Evolutionary conservation across 2,797 vertebrate species (phyloP), one percentile per base, ranked within the genome.

Genomic region (Eremophila alpestris): DNA sequence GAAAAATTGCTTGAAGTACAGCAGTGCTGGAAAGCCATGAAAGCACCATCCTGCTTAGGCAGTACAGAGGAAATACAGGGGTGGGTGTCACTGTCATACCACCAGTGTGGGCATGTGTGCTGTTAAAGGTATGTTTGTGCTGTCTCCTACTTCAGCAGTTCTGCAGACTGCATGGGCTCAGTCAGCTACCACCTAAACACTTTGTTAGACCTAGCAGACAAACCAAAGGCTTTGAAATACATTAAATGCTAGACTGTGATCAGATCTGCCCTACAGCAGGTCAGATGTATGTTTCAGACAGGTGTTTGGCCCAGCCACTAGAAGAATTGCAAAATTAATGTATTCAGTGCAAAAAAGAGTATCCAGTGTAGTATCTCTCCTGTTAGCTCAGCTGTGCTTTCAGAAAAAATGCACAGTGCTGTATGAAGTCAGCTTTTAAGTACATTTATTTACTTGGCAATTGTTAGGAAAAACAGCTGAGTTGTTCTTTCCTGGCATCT

Each of bases 241-340:
- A n/a, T 29, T 29, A 67, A 68, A 36, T 40, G 48, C 87, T 82
- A 71, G 43, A 52, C 90, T 95, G 62, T 91, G 96, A 92, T 54
- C 96, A 94, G 46, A 91, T 96, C 59, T 93, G 89, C 80, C 90
- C 89, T 40, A 51, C 87, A 88, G 79, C 67, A 63, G n/a, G 59
- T 94, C 86, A 96, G 82, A 82, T 2, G 0, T 65, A 62, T 30
- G 27, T 27, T 74, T 34, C 74, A 77, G 82, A 62, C 73, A 67
- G 85, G 51, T 71, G 45, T 94, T 97, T 96, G 68, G 62, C 89
- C 41, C 81, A 68, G 46, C 64, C 95, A 83, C 95, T 91, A 93
- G 52, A 65, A 97, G 27, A 64, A 27, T n/a, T 65, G 73, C 81
- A 89, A 96, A 96, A 95, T 78, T 79, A 96, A 94, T 93, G 63